Conservation (phyloP, 1,140 invertebrate species). For the Drosophila guanche region DNA sequence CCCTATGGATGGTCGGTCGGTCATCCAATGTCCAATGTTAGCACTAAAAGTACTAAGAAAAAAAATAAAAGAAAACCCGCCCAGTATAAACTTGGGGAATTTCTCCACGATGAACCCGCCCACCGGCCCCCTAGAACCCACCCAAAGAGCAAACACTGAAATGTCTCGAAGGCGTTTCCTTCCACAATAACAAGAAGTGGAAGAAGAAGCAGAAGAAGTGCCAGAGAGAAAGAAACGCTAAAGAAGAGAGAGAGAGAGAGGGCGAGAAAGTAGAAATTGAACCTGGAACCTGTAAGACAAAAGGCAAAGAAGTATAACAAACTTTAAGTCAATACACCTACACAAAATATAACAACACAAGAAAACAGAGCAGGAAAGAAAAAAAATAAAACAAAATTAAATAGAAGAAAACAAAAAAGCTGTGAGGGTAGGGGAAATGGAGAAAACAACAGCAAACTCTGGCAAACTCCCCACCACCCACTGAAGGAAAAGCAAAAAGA, state of each 20-base stretch:
- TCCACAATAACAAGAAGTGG: conserved; percentile 40
- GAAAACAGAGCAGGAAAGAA: conserved; percentile 12
- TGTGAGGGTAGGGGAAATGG: conserved; percentile 15
- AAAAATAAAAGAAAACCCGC: conserved; percentile 16
- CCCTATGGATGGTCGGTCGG: conserved; percentile 3
- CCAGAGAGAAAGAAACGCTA: not conserved
- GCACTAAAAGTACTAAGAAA: conserved; percentile 18
- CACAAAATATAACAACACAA: conserved; percentile 53
- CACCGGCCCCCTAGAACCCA: not conserved
- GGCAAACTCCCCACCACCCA: conserved; percentile 30
- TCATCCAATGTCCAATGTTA: conserved; percentile 11
- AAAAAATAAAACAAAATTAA: conserved; percentile 65
- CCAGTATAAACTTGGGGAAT: conserved; percentile 41
- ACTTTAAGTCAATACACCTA: conserved; percentile 80
- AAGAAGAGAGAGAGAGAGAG: conserved; percentile 6
- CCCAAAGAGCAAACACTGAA: conserved; percentile 50
- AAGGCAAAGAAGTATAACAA: conserved; percentile 76
- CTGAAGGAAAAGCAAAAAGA: conserved; percentile 15
- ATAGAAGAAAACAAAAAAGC: conserved; percentile 34
- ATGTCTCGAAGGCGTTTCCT: conserved; percentile 69
- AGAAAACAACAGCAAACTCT: conserved; percentile 53
- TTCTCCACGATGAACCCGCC: not conserved
- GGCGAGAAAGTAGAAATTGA: conserved; percentile 19
- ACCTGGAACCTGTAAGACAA: conserved; percentile 47
- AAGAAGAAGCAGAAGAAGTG: conserved; percentile 27